These are phyloP conservation scores for Parotocinclus haroldoi DNA, from an alignment of 2,797 vertebrate genomes.

Conservation along the genomic window DNA sequence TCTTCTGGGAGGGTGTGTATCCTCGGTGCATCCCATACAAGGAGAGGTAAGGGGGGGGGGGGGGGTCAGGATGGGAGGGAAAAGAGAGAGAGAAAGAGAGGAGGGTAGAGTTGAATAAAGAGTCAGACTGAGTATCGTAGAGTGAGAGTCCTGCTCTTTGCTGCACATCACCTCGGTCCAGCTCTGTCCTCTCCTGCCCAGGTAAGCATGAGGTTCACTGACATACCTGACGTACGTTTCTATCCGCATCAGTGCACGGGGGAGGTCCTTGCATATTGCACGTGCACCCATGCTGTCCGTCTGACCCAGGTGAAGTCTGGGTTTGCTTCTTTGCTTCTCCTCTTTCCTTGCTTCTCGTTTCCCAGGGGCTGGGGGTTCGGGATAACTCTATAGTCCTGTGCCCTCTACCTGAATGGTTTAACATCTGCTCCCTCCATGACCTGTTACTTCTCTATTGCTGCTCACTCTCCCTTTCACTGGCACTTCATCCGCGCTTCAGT, in stretches of 20 bases:
- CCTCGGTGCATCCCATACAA: constrained; percentile 37
- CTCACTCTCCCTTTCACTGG: background rate
- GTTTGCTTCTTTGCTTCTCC: constrained; percentile 14
- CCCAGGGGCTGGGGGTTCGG: constrained; percentile 12
- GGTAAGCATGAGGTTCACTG: constrained; percentile 59
- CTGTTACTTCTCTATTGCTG: background rate
- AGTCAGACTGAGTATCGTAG: constrained; percentile 28
- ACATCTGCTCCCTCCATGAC: constrained; percentile 31
- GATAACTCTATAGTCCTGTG: background rate
- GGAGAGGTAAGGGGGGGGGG: constrained; percentile 41
- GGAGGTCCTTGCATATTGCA: too few relatives aligned
- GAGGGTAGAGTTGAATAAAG: constrained; percentile 34
- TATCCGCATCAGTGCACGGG: background rate
- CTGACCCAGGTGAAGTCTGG: constrained; percentile 23
- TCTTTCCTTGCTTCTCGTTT: background rate
- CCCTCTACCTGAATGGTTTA: constrained; percentile 39
- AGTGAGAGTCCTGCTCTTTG: constrained; percentile 38
- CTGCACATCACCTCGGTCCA: constrained; percentile 52
- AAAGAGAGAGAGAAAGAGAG: constrained; percentile 34
- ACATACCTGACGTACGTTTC: background rate
- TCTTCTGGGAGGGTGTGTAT: constrained; percentile 19
- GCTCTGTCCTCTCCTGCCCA: constrained; percentile 53
- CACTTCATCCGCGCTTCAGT: background rate
- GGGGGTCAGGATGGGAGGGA: constrained; percentile 24
- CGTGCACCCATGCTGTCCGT: too few relatives aligned